phyloP scores from a whole-genome alignment of 2,113 vertebrate species.

The Pelecanoides urinatrix region DNA sequence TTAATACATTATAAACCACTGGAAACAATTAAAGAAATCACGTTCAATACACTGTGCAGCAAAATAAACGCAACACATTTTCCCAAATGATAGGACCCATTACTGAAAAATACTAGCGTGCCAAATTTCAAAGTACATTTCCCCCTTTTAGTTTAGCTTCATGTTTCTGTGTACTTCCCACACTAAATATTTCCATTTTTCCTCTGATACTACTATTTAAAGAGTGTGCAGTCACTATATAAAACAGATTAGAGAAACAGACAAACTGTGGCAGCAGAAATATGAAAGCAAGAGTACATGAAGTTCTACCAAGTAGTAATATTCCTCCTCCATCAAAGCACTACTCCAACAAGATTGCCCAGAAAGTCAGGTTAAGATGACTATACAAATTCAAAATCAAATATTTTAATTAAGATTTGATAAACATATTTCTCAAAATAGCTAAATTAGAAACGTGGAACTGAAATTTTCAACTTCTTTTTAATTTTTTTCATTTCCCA shows the following conservation, averaged over 20 bases:
- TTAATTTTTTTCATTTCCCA: background rate
- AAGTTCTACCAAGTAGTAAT: background rate
- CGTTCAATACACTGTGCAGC: background rate
- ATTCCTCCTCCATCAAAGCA: background rate
- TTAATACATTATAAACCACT: background rate
- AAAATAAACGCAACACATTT: background rate
- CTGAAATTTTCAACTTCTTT: background rate
- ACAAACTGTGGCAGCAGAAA: background rate
- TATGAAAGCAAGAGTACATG: accelerated
- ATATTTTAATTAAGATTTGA: background rate
- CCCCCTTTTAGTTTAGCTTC: background rate
- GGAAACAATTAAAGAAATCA: background rate
- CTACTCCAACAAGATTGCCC: background rate
- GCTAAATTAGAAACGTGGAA: background rate
- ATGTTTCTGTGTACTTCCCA: background rate
- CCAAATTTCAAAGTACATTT: background rate
- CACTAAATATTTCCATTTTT: background rate
- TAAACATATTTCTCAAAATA: background rate
- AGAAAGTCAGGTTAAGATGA: background rate
- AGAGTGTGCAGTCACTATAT: background rate
- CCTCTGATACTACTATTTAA: background rate
- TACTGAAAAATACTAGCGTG: background rate
- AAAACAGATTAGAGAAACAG: background rate
- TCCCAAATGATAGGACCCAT: background rate
- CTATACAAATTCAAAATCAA: background rate